These are phyloP conservation scores for Hippocampus barbouri DNA, from an alignment of 2,113 vertebrate species.

Conservation along the genomic window DNA sequence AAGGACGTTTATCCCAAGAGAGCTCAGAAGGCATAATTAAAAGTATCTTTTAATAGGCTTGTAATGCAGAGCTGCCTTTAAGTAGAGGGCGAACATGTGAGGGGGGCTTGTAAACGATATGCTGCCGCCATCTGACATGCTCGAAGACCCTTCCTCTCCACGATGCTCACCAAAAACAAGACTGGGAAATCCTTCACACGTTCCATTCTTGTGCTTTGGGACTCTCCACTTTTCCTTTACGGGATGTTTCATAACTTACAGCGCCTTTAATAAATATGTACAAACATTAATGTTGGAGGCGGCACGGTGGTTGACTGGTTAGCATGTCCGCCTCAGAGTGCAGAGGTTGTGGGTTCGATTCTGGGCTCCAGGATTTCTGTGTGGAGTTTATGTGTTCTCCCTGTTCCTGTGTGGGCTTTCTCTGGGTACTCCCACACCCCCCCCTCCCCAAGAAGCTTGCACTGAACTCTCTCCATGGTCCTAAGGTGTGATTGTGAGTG, in stretches of 20 bases:
- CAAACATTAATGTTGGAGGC: too few relatives aligned
- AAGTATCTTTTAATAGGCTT: conserved; percentile 71
- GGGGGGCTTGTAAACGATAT: conserved; percentile 69
- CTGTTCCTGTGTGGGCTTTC: too few relatives aligned
- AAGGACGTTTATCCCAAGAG: conserved; percentile 58
- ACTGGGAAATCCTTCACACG: conserved; percentile 29
- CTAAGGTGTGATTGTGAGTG: too few relatives aligned
- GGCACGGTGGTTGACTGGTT: too few relatives aligned
- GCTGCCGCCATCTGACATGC: conserved; percentile 49
- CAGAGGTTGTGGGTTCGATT: too few relatives aligned
- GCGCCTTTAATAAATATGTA: neutral
- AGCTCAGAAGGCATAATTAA: conserved; percentile 55
- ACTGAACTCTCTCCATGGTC: too few relatives aligned
- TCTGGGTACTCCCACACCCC: too few relatives aligned
- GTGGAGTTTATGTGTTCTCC: too few relatives aligned
- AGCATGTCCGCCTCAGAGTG: too few relatives aligned
- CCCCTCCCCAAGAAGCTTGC: too few relatives aligned
- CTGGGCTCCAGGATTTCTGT: too few relatives aligned
- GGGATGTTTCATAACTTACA: conserved; percentile 26
- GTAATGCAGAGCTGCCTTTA: conserved; percentile 70
- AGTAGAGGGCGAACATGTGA: conserved; percentile 68
- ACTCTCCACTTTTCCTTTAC: conserved; percentile 37
- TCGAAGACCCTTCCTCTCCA: neutral
- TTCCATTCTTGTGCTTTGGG: conserved; percentile 56
- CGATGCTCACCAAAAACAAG: conserved; percentile 41